phyloP scores from a whole-genome alignment of 2,113 vertebrate species.

The Pitta sordida region DNA sequence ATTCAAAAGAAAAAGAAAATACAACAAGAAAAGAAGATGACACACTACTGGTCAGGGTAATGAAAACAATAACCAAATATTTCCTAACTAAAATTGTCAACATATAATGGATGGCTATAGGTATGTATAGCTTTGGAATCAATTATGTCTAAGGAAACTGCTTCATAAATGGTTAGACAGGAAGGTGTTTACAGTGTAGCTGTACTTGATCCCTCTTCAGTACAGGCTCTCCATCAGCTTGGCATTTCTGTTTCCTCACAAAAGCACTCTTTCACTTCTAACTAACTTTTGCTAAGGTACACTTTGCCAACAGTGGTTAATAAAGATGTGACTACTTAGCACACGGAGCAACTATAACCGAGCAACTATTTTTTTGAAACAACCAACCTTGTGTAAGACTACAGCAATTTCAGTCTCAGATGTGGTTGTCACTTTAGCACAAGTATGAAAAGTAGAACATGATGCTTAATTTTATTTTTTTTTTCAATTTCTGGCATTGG shows the following conservation, averaged over 20 bases:
- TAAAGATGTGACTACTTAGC: background rate
- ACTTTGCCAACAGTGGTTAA: background rate
- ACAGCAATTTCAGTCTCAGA: background rate
- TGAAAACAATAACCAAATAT: background rate
- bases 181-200: background rate
- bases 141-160: background rate
- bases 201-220: background rate
- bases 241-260: background rate
- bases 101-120: background rate
- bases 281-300: background rate
- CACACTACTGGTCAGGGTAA: background rate
- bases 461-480: background rate
- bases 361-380: background rate
- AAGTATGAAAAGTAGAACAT: background rate
- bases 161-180: background rate
- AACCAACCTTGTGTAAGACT: background rate
- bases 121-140: background rate
- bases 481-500: background rate
- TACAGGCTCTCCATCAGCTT: background rate
- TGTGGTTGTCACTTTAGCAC: background rate
- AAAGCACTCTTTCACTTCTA: background rate
- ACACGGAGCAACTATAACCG: background rate
- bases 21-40: background rate
- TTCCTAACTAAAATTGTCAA: background rate
- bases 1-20: background rate